Conservation (phyloP, 1,140 invertebrate genomes). For the Stegodyphus mimosarum region DNA sequence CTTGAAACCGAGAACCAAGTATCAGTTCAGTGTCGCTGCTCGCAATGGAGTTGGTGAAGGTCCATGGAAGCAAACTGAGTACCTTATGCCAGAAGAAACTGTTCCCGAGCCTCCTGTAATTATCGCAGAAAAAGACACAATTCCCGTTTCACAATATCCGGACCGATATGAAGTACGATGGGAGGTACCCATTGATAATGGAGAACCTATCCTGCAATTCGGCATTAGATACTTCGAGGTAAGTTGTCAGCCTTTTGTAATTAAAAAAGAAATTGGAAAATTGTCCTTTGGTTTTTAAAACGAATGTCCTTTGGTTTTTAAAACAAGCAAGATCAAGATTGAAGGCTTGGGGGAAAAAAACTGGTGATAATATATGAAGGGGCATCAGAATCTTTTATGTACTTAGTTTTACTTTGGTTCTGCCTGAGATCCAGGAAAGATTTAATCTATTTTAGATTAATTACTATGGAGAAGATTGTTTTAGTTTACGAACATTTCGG, state of each 20-base stretch:
- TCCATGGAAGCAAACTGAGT: slow-evolving; percentile 54
- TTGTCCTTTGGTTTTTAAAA: too few species aligned
- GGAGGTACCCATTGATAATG: slow-evolving; percentile 84
- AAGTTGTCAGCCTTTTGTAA: background rate
- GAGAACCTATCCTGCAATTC: slow-evolving; percentile 85
- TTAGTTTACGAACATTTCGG: too few species aligned
- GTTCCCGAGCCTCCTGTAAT: slow-evolving; percentile 63
- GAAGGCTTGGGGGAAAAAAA: too few species aligned
- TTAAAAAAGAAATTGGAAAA: too few species aligned
- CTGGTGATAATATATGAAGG: too few species aligned
- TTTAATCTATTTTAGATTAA: too few species aligned
- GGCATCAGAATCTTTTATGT: too few species aligned
- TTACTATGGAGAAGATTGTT: too few species aligned
- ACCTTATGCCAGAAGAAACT: slow-evolving; percentile 60
- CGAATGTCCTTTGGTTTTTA: too few species aligned
- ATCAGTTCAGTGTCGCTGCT: slow-evolving; percentile 86
- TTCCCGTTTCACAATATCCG: slow-evolving; percentile 72
- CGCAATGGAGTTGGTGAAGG: slow-evolving; percentile 84
- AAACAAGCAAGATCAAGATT: too few species aligned
- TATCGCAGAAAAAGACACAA: slow-evolving; percentile 51
- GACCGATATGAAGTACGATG: slow-evolving; percentile 84
- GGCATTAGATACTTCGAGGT: slow-evolving; percentile 81
- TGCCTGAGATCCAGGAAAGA: too few species aligned
- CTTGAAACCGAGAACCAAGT: slow-evolving; percentile 79
- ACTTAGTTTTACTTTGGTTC: too few species aligned